Base-by-base conservation (phyloP, 2,113 vertebrate species). In the Tragelaphus imberbis region DNA sequence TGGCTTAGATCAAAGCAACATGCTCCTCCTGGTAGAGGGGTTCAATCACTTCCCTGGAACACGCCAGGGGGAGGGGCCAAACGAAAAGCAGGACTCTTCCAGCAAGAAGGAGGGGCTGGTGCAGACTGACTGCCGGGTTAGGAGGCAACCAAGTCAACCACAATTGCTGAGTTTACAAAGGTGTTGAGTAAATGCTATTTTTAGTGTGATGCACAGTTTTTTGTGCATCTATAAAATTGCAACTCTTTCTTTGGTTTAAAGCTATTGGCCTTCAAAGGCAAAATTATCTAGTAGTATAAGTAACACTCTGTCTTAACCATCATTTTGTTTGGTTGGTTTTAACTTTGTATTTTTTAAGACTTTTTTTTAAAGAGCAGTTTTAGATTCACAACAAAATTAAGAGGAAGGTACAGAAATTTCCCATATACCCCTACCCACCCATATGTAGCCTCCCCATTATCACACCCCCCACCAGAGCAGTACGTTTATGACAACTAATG, bases 211-310 rank as follows among this genome's bases (percentile, higher is more conserved):
- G 4, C 21, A 55, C 87, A 86, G 17, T 90, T 89, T 44, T 95
- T 65, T 77, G 58, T 49, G 16, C 71, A 16, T 63, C 30, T 77
- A 15, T 16, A 51, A 16, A 61, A 13, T 1, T 44, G 16, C 33
- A 92, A 44, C 47, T 81, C 17, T 58, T 81, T 75, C 59, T 96
- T 58, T 85, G 47, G 47, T 47, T 92, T 86, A 87, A 95, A 68
- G 49, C 12, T 56, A 36, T 40, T 36, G 93, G 51, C 79, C 68
- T 81, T 97, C 84, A 44, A 80, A 61, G 9, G 33, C 23, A 63
- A 77, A 44, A 92, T 40, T 92, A 58, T 15, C 65, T 65, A 53
- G 25, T 8, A n/a, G 51, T 59, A 1, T n/a, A 65, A 21, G 4
- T 68, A 88, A 47, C 14, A 71, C 6, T 49, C 15, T 27, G 16